Conservation (phyloP, 1,140 invertebrate genomes). For the Luehdorfia chinensis region DNA sequence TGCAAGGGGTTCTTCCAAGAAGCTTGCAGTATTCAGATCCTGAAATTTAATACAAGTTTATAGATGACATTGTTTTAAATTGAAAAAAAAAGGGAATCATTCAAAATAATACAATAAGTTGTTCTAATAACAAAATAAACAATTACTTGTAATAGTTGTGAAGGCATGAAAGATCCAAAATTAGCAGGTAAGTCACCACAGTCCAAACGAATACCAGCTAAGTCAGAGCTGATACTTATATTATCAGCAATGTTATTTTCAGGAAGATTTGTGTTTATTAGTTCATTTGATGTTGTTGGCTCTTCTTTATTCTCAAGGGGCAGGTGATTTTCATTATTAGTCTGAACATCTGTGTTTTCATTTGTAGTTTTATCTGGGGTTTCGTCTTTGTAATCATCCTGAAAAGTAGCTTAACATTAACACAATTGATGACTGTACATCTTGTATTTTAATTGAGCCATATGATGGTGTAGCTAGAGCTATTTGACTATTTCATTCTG, state of each 20-base stretch:
- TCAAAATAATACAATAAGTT: too few relatives aligned
- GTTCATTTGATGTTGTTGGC: slow-evolving; percentile 33
- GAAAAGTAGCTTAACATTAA: too few relatives aligned
- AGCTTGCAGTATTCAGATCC: slow-evolving; percentile 34
- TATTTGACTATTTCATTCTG: too few relatives aligned
- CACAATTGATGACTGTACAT: too few relatives aligned
- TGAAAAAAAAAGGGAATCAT: too few relatives aligned
- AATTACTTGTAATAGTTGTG: slow-evolving; percentile 67
- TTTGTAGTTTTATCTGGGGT: slow-evolving; percentile 28
- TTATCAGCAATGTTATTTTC: slow-evolving; percentile 15
- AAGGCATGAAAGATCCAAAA: slow-evolving; percentile 70
- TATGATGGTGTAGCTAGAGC: too few relatives aligned
- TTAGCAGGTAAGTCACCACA: slow-evolving; percentile 47
- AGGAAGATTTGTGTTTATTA: slow-evolving; percentile 49
- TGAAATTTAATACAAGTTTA: slow-evolving; percentile 37
- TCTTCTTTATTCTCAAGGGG: slow-evolving; percentile 30
- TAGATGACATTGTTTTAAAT: too few relatives aligned
- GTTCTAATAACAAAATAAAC: too few relatives aligned
- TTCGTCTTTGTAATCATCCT: slow-evolving; percentile 76
- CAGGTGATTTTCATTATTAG: slow-evolving; percentile 31
- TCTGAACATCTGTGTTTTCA: slow-evolving; percentile 22
- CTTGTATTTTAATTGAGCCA: too few relatives aligned
- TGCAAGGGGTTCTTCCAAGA: slow-evolving; percentile 35
- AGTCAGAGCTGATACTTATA: slow-evolving; percentile 40
- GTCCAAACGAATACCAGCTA: slow-evolving; percentile 59